These are phyloP conservation scores for Thaumetopoea pityocampa DNA, from an alignment of 1,140 invertebrate genomes.

Conservation along the genomic window DNA sequence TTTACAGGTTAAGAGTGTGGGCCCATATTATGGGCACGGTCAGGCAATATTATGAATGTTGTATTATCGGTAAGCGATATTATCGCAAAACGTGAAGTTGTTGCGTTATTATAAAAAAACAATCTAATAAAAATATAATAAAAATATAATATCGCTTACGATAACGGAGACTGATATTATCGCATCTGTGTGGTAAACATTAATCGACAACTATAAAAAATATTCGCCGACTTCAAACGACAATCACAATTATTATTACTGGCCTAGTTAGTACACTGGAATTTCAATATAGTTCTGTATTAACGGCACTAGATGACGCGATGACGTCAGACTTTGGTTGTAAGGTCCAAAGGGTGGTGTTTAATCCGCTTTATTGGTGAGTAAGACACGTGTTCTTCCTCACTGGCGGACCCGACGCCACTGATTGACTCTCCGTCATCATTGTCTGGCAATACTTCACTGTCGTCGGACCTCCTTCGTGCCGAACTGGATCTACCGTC, in stretches of 20 bases:
- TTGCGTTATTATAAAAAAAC: too few species aligned
- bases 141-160: too few species aligned
- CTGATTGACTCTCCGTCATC: constrained; percentile 68
- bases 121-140: too few species aligned
- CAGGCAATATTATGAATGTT: too few species aligned
- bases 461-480: constrained; percentile 60
- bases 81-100: too few species aligned
- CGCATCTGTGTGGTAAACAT: too few species aligned
- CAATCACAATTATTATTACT: constrained; percentile 68
- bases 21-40: too few species aligned
- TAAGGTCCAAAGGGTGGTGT: constrained; percentile 81
- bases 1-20: too few species aligned
- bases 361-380: constrained; percentile 76
- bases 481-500: constrained; percentile 73
- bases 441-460: constrained; percentile 61
- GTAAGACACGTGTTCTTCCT: constrained; percentile 70
- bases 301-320: constrained; percentile 27
- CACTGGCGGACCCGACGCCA: constrained; percentile 76
- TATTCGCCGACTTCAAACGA: constrained; percentile 30
- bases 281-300: constrained; percentile 24
- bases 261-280: constrained; percentile 53
- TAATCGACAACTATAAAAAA: constrained; percentile 66
- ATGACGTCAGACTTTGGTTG: constrained; percentile 75
- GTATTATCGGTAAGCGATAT: too few species aligned
- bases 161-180: too few species aligned